Percentiles rank a stretch among this genome's conserved stretches.
Conservation (phyloP, 2,113 vertebrate species). For the Emberiza fucata region DNA sequence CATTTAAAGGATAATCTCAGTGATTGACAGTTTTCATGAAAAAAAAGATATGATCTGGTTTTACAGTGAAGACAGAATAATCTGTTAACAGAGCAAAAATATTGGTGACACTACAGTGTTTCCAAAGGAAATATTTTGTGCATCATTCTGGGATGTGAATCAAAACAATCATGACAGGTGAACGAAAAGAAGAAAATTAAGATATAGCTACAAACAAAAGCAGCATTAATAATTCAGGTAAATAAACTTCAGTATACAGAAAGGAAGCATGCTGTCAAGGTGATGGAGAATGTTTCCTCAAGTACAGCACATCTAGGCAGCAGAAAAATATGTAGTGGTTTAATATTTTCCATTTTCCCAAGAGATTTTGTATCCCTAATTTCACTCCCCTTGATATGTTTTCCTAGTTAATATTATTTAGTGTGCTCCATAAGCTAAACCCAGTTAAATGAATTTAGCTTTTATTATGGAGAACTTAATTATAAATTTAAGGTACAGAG, state of each 20-base stretch:
- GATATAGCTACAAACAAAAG: slow-evolving; percentile 73
- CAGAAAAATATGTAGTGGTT: slow-evolving; percentile 45
- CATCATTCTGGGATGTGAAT: slow-evolving; percentile 65
- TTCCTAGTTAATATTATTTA: slow-evolving; percentile 41
- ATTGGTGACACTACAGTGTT: slow-evolving; percentile 59
- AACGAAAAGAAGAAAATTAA: slow-evolving; percentile 75
- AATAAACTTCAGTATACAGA: slow-evolving; percentile 72
- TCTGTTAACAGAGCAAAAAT: slow-evolving; percentile 71
- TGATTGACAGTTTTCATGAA: slow-evolving; percentile 70
- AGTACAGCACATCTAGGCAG: slow-evolving; percentile 42
- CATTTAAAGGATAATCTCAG: slow-evolving; percentile 67
- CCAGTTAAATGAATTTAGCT: slow-evolving; percentile 1
- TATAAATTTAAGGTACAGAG: background rate
- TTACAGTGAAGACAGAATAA: slow-evolving; percentile 66
- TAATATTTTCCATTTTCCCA: slow-evolving; percentile 43
- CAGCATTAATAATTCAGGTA: slow-evolving; percentile 77
- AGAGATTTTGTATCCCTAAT: slow-evolving; percentile 38
- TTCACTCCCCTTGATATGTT: slow-evolving; percentile 26
- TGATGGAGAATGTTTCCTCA: slow-evolving; percentile 65
- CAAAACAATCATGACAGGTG: slow-evolving; percentile 72
- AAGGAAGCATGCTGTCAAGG: slow-evolving; percentile 69
- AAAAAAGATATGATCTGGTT: slow-evolving; percentile 56
- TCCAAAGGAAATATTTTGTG: slow-evolving; percentile 73
- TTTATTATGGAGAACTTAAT: background rate
- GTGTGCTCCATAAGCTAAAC: background rate